Base-by-base conservation (phyloP, 2,113 vertebrate genomes). In the Brachypteracias leptosomus region DNA sequence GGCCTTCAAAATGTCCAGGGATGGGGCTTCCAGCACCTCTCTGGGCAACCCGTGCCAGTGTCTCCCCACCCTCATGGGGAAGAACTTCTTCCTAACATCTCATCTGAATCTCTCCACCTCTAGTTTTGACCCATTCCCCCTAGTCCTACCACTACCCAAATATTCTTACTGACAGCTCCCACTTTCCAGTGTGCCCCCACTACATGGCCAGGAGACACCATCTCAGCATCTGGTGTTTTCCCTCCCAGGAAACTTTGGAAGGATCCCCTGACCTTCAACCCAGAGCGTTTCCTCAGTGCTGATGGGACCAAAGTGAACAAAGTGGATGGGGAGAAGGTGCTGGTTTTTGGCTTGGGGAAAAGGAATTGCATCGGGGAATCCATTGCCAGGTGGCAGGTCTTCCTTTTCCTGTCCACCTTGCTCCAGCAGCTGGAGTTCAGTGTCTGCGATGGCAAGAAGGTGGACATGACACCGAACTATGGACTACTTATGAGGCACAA, bases 361-460 rank as follows among this genome's bases (percentile, higher is more conserved):
- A 98, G 99, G 31, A 99, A 83, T 33, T 99, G 99, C 95, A 96
- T 99, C 0, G 99, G 99, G 1, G 99, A 99, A 84, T 72, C 71
- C 61, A 99, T 99, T 13, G 99, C 95, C 16, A 97, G 98, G 49
- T 94, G 96, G 20, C 98, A 99, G 94, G 89, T 99, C 95, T 99
- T 98, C 96, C 98, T 99, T 62, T 99, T 99, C 96, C 89, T 99
- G 95, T 97, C 98, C 59, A 98, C 97, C n/a, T 82, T 99, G 59
- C 89, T 99, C 52, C 99, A 99, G 93, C 98, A 96, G 91, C 75
- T 99, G 77, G 97, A 98, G 44, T 99, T 99, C 97, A 96, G 93
- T 0, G 18, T 97, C 13, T 33, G 95, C 1, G 61, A 96, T 0
- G 98, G 98, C 6, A 36, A 97, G 61, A 82, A 75, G 16, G 96